Conservation (phyloP, 2,888 invertebrate genomes). For the Limnephilus auricula region DNA sequence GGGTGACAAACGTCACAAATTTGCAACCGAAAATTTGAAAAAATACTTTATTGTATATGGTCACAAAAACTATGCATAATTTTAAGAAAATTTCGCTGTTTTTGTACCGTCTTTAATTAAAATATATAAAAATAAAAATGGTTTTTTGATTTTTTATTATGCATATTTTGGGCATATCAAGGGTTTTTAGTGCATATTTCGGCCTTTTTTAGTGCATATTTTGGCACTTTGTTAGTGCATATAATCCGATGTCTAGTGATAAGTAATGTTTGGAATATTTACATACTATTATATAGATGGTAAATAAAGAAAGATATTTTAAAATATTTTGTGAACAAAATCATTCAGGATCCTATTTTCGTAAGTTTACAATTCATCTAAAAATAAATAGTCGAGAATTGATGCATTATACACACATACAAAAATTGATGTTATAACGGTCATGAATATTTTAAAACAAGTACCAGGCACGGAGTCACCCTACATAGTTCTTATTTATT, state of each 20-base stretch:
- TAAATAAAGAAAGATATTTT: background rate
- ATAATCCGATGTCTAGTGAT: background rate
- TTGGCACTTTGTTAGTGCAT: no score
- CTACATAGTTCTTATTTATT: background rate
- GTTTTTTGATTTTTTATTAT: no score
- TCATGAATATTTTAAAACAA: background rate
- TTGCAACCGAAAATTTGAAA: no score
- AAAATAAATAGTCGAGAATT: background rate
- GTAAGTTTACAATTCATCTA: background rate
- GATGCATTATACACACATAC: background rate
- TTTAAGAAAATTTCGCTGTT: no score
- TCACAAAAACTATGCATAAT: no score
- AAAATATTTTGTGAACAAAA: background rate
- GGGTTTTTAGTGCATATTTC: no score
- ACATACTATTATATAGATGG: background rate
- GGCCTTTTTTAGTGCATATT: no score
- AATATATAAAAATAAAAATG: no score
- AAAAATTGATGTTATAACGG: background rate
- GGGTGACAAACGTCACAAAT: no score
- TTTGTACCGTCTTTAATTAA: no score
- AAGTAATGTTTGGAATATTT: background rate
- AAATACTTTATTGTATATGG: no score
- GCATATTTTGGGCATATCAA: no score
- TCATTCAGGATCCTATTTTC: background rate
- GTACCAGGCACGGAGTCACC: background rate